Evolutionary conservation across 92 coral and sea anemone genomes (phyloP), one percentile per base, ranked within the genome.

Genomic region (Epizoanthus scotinus): DNA sequence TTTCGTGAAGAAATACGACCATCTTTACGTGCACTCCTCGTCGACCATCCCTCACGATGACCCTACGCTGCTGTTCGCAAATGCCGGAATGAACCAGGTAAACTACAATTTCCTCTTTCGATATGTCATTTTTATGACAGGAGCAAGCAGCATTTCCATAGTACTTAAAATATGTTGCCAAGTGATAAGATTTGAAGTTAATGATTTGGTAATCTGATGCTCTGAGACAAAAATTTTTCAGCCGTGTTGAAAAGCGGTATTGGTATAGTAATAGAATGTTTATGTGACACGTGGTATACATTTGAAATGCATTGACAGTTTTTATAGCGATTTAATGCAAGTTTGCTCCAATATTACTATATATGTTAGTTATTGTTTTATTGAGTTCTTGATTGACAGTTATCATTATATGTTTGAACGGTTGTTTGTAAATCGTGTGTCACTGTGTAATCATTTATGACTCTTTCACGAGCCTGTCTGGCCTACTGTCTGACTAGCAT

Each of bases 41-140:
- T 90, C 95, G 21, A 91, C 94, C 3, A 79, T 95, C 72, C 98
- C 98, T 54, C 98, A 92, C 36, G 98, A 95, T 2, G 98, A 95
- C 83, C 98, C 98, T 0, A 95, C 98, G 4, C 81, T 95, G 53
- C 86, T 95, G 72, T 95, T 95, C 74, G 98, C 98, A 1, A 95
- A 95, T 63, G 98, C 98, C 49, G 98, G 98, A 2, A 95, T 95
- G 98, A 95, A 95, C 79, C 98, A 95, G 98, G 98, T 95, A 70
- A 17, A 71, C 52, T 25, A 47, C 19, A 68, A 14, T 0, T 24
- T 57, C 1, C 13, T 21, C 20, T 57, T 53, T 53, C 38, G 49
- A 38, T 57, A 2, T 27, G 24, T 22, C 8, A 12, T 34, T 25
- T 25, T n/a, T 53, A 27, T 19, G 5, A 65, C 12, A 8, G 27